Percentiles rank a stretch among this genome's conserved stretches.
Conservation (phyloP, 2,113 vertebrate genomes). For the Glaucidium brasilianum region DNA sequence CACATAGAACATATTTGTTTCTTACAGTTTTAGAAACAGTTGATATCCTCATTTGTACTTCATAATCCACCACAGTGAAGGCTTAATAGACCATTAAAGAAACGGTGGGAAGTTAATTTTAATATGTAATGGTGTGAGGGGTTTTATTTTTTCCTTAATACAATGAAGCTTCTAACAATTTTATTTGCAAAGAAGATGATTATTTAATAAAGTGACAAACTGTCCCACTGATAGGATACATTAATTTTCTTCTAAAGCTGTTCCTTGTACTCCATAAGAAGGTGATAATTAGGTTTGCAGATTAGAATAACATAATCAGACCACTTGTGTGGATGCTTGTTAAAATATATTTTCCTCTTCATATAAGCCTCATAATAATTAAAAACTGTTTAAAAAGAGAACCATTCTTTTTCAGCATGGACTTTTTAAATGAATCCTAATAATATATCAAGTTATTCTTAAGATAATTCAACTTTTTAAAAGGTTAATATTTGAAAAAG, state of each 20-base stretch:
- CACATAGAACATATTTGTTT: constrained; percentile 10
- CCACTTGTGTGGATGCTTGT: constrained; percentile 81
- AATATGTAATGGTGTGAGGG: constrained; percentile 53
- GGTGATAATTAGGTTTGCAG: constrained; percentile 98
- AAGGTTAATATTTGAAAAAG: constrained; percentile 69
- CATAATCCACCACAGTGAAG: constrained; percentile 55
- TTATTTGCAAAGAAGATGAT: constrained; percentile 75
- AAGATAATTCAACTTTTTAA: constrained; percentile 56
- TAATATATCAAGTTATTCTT: constrained; percentile 61
- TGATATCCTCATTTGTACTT: constrained; percentile 58
- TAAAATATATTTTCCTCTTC: constrained; percentile 84
- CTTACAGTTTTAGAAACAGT: constrained; percentile 50
- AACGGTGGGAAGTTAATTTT: constrained; percentile 73
- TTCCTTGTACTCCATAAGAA: constrained; percentile 84
- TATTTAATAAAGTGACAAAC: constrained; percentile 90
- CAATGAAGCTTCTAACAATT: constrained; percentile 71
- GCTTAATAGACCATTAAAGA: constrained; percentile 66
- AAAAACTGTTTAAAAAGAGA: constrained; percentile 68
- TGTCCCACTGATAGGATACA: constrained; percentile 92
- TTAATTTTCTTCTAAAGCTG: constrained; percentile 91
- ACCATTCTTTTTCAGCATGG: constrained; percentile 49
- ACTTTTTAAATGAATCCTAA: constrained; percentile 52
- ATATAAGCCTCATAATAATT: constrained; percentile 73
- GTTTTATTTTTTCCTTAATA: constrained; percentile 65
- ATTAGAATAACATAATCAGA: constrained; percentile 94